Evolutionary conservation across 2,797 vertebrate genomes (phyloP).

Genomic region (Silurus lanzhouensis): DNA sequence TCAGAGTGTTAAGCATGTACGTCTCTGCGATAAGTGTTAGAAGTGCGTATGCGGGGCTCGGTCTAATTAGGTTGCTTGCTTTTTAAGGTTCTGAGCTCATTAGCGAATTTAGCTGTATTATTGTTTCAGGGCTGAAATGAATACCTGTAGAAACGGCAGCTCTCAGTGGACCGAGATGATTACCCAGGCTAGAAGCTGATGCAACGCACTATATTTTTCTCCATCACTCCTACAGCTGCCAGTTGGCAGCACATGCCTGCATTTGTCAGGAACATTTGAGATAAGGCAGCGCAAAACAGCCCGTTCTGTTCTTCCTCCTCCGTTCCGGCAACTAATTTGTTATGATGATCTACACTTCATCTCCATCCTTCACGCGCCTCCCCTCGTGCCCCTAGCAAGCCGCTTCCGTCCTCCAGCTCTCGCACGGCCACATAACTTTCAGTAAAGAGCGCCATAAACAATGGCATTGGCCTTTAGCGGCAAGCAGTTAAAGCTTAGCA

Average conservation of each 20-base stretch:
- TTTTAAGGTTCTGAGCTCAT: slow-evolving; percentile 8
- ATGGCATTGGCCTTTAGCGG: slow-evolving; percentile 41
- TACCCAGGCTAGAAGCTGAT: slow-evolving; percentile 13
- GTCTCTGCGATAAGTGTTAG: neutral
- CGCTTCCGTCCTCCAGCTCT: slow-evolving; percentile 35
- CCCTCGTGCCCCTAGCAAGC: slow-evolving; percentile 12
- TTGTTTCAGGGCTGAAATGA: slow-evolving; percentile 21
- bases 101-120: slow-evolving; percentile 14
- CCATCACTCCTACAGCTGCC: slow-evolving; percentile 35
- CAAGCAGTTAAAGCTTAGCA: slow-evolving; percentile 50
- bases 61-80: neutral
- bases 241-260: slow-evolving; percentile 32
- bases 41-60: neutral
- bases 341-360: slow-evolving; percentile 12
- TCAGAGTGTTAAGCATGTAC: neutral
- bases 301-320: slow-evolving; percentile 25
- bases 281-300: slow-evolving; percentile 23
- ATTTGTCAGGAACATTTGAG: slow-evolving; percentile 36
- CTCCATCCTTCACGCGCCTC: slow-evolving; percentile 10
- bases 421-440: slow-evolving; percentile 37
- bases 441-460: slow-evolving; percentile 53
- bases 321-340: slow-evolving; percentile 36
- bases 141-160: slow-evolving; percentile 30
- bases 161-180: slow-evolving; percentile 31
- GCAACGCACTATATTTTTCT: slow-evolving; percentile 38